Base-by-base conservation (phyloP, 2,888 invertebrate species). In the Cyclophora albipunctata region DNA sequence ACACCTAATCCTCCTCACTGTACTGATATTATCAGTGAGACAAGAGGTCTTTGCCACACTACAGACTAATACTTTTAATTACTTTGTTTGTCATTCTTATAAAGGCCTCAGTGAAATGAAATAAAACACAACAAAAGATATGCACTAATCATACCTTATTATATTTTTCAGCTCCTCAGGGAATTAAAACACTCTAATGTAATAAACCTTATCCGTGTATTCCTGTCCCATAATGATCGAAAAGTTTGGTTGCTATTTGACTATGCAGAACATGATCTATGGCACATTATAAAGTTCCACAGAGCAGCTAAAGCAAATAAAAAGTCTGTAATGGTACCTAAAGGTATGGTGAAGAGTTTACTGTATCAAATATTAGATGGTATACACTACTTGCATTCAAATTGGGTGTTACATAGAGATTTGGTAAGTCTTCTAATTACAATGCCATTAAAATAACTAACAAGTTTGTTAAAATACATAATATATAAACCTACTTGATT, bases 261-360 rank as follows among this genome's bases (percentile, higher is more conserved):
- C 78, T 99, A 97, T 90, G 98, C 99, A 0, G 99, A 99, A 84
- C 99, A 99, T 90, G 99, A 99, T 88, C 84, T 99, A 51, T 99
- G 99, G 99, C 99, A 99, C 77, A 99, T 99, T 35, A 99, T 99
- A 46, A 99, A 99, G 87, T 99, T 97, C 77, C 99, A 99, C 77
- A 91, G 99, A 70, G 97, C 98, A 50, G 98, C 98, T 0, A 99
- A 99, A 81, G 98, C 98, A 4, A 98, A 96, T 70, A 98, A 99
- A 73, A 98, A 98, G 73, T 95, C 96, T 53, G 97, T 99, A 7
- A 95, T 96, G 91, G 97, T 98, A 34, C 97, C 98, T 4, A 96
- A 96, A 77, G 98, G 96, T 54, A 98, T 98, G 98, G 98, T 99
- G 1, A 99, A 99, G 83, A 98, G 98, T 59, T 89, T 99, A 45